phyloP scores from a whole-genome alignment of 2,113 vertebrate species.

The Hemicordylus capensis region DNA sequence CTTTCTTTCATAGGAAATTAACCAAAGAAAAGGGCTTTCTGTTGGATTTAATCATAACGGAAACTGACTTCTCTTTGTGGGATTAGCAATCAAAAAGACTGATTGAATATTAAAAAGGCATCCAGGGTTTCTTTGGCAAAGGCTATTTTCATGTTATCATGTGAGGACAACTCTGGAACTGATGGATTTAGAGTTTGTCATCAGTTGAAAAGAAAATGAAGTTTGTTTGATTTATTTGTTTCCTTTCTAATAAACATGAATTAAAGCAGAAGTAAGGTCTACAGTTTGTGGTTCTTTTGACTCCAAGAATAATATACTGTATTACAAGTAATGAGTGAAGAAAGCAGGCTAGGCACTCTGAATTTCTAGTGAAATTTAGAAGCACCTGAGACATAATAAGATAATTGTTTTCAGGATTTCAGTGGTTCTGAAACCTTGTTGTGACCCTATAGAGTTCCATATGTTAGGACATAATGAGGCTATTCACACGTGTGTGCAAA shows the following conservation, averaged over 20 bases:
- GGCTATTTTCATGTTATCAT: conserved; percentile 63
- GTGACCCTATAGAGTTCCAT: conserved; percentile 29
- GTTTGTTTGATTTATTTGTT: conserved; percentile 55
- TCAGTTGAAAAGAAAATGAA: conserved; percentile 33
- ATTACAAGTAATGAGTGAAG: neutral
- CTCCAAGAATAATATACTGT: neutral
- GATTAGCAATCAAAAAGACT: conserved; percentile 57
- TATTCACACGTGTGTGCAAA: too few species aligned
- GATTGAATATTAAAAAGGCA: conserved; percentile 65
- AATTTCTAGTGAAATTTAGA: neutral
- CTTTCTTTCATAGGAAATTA: conserved; percentile 33
- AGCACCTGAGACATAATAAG: neutral
- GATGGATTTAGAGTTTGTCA: conserved; percentile 38
- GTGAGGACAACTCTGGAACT: neutral
- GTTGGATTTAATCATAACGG: conserved; percentile 45
- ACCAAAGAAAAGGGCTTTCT: conserved; percentile 31
- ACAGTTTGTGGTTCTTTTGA: neutral
- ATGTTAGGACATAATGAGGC: too few species aligned
- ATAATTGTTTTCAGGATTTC: conserved; percentile 34
- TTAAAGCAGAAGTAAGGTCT: conserved; percentile 34
- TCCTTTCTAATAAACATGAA: conserved; percentile 61
- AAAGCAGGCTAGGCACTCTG: neutral
- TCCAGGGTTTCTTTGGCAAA: conserved; percentile 52
- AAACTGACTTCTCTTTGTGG: conserved; percentile 63
- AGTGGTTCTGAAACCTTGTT: conserved; percentile 15